phyloP scores from a whole-genome alignment of 2,797 vertebrate genomes.

The Fringilla coelebs region DNA sequence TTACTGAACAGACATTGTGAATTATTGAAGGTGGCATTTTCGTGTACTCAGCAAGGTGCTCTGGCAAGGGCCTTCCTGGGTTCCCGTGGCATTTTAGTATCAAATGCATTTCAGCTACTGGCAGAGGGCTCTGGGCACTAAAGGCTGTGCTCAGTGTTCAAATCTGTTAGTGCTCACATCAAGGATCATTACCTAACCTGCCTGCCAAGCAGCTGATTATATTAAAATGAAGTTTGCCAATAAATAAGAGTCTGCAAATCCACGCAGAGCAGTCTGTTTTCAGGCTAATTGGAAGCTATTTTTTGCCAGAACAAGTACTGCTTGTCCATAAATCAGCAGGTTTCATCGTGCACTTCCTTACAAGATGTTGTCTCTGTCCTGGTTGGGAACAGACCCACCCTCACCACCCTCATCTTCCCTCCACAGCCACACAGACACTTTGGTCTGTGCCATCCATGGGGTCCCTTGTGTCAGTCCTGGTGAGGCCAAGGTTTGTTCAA shows the following conservation, averaged over 20 bases:
- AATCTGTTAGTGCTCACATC: neutral
- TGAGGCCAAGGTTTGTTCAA: neutral
- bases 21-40: neutral
- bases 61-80: neutral
- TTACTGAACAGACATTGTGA: constrained; percentile 9
- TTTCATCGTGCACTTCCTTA: neutral
- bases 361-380: neutral
- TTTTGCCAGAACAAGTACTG: constrained; percentile 8
- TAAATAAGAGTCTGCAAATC: constrained; percentile 18
- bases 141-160: neutral
- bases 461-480: neutral
- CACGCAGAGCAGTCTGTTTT: constrained; percentile 21
- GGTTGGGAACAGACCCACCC: neutral
- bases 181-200: constrained; percentile 12
- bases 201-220: constrained; percentile 19
- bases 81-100: constrained; percentile 5
- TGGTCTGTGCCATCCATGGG: neutral
- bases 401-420: neutral
- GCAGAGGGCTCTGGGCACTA: neutral
- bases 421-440: neutral
- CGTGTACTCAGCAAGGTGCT: constrained; percentile 33
- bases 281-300: constrained; percentile 37
- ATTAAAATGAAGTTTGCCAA: constrained; percentile 31
- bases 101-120: neutral
- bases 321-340: neutral